Evolutionary conservation across 2,888 invertebrate species (phyloP).

Genomic region (Adelognathus sp.): DNA sequence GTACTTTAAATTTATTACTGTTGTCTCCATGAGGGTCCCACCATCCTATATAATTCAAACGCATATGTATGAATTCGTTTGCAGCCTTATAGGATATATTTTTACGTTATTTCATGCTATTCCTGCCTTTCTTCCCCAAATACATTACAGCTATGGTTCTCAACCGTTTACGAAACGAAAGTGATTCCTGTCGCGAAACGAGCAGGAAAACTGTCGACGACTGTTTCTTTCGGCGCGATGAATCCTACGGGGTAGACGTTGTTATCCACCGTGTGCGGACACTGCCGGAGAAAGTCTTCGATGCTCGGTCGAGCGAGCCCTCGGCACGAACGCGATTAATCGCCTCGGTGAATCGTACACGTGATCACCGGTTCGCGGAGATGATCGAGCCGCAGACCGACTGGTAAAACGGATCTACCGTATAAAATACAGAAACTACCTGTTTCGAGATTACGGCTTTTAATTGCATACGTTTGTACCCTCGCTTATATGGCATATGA

Average conservation of each 20-base stretch:
- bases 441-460: not conserved
- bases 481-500: not conserved
- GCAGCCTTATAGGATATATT: constrained; percentile 42
- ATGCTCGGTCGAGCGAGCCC: constrained; percentile 37
- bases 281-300: constrained; percentile 55
- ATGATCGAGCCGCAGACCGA: constrained; percentile 6
- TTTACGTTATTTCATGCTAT: not conserved
- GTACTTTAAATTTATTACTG: no score
- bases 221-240: constrained; percentile 31
- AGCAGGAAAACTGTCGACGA: constrained; percentile 33
- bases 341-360: constrained; percentile 30
- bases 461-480: not conserved
- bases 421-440: not conserved
- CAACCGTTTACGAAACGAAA: constrained; percentile 17
- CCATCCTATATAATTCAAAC: no score
- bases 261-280: constrained; percentile 19
- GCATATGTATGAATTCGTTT: no score
- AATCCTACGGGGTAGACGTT: constrained; percentile 23
- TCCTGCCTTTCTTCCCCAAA: not conserved
- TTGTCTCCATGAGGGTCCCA: no score
- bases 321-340: constrained; percentile 45
- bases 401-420: constrained; percentile 9
- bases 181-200: constrained; percentile 31
- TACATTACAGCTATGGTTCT: not conserved
- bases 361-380: constrained; percentile 22